phyloP scores from a whole-genome alignment of 2,888 invertebrate species.

The Leucoma salicis region DNA sequence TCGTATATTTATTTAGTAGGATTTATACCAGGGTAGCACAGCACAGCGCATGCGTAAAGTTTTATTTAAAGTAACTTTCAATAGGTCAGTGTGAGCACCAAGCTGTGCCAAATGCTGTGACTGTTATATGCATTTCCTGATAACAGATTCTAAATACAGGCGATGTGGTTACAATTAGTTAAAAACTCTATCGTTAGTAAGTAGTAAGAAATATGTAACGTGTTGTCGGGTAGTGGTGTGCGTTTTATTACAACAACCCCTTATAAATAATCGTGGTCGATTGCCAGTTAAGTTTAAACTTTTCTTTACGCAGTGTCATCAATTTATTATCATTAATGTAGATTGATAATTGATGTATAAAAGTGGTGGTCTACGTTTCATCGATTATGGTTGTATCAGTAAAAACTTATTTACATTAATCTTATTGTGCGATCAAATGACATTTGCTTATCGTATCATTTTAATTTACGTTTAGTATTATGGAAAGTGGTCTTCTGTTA shows the following conservation, averaged over 20 bases:
- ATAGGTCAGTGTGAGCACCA: constrained; percentile 48
- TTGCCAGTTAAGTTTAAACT: constrained; percentile 54
- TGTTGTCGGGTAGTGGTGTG: constrained; percentile 47
- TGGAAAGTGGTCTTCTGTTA: constrained; percentile 55
- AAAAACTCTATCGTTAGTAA: constrained; percentile 42
- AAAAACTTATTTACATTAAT: constrained; percentile 17
- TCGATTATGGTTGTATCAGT: constrained; percentile 37
- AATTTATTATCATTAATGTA: too few relatives aligned
- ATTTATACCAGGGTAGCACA: too few relatives aligned
- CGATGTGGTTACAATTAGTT: constrained; percentile 41
- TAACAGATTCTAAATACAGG: constrained; percentile 41
- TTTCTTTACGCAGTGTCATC: constrained; percentile 44
- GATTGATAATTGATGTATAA: constrained; percentile 34
- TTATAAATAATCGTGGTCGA: constrained; percentile 48
- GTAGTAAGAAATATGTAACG: constrained; percentile 40
- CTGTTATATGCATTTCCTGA: constrained; percentile 53
- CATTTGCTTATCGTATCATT: constrained; percentile 53
- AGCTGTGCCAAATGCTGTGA: constrained; percentile 57
- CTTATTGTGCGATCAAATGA: constrained; percentile 45
- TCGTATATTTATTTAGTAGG: too few relatives aligned
- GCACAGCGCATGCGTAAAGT: constrained; percentile 9
- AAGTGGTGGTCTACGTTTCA: constrained; percentile 29
- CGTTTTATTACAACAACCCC: constrained; percentile 44
- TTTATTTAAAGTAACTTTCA: constrained; percentile 40
- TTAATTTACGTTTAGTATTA: constrained; percentile 45